Evolutionary conservation across 2,888 invertebrate species (phyloP), one percentile per base, ranked within the genome.

Genomic region (Cyclophora punctaria): DNA sequence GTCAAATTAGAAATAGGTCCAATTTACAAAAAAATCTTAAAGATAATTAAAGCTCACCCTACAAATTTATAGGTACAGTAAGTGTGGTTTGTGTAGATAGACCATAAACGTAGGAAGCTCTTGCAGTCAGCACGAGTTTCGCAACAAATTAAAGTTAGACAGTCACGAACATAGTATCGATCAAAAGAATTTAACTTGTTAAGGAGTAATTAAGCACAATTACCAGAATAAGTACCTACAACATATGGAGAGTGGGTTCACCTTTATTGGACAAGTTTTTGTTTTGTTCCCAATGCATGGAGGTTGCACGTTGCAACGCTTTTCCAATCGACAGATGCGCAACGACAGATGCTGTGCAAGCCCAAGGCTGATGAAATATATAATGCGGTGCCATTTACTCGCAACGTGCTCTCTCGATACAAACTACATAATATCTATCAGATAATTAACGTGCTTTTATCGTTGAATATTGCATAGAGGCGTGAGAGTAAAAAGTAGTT

Each of bases 401-500:
- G 45, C 49, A 48, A 51, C 48, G 48, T 45, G 49, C 6, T 37
- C 48, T 44, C 34, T 52, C 33, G 40, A 42, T 34, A 45, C 43
- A 44, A n/a, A 49, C 20, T 45, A 42, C 45, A 50, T 47, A 57
- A 50, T 47, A 57, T 43, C 7, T 43, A 44, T 44, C 44, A 44
- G 42, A 42, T 34, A 33, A 51, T 46, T 35, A 50, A 47, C 41
- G 47, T 43, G 48, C 51, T 43, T 53, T 20, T 56, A 60, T 62
- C 51, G 62, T 63, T 60, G 52, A 58, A 59, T 62, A 57, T 56
- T 66, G 67, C 68, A 73, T 78, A 67, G 78, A 76, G 78, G 72
- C 78, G 78, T 81, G 78, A 70, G 78, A 83, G 63, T 71, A 71
- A 73, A 73, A 72, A 64, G 63, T 62, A 58, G 66, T 44, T 33